Evolutionary conservation across 2,113 vertebrate genomes (phyloP).

Genomic region (Vidua chalybeata): DNA sequence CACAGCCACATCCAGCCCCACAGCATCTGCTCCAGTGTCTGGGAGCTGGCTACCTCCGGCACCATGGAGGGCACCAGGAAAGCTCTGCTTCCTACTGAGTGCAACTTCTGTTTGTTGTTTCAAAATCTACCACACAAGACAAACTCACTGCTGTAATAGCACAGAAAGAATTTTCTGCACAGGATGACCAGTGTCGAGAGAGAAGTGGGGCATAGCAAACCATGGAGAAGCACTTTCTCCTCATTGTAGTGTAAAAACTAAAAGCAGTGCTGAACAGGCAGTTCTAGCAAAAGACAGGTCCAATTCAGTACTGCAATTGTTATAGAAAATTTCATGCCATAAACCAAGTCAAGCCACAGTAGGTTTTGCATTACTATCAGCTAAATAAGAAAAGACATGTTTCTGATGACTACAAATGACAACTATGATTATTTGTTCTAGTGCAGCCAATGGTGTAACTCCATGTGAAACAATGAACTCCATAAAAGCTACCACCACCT

Average conservation of each 20-base stretch:
- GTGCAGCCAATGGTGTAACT: background rate
- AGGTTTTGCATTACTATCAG: background rate
- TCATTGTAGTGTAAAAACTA: background rate
- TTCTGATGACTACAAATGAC: background rate
- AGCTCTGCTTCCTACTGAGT: background rate
- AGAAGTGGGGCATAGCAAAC: background rate
- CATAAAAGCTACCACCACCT: background rate
- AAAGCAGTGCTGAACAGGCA: background rate
- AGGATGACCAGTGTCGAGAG: fast-evolving
- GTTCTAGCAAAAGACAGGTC: background rate
- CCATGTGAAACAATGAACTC: background rate
- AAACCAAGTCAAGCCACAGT: background rate
- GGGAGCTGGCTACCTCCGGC: fast-evolving
- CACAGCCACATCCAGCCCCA: fast-evolving
- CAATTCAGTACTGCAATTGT: background rate
- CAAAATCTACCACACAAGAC: background rate
- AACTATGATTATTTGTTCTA: background rate
- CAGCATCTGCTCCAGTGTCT: fast-evolving
- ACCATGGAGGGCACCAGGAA: background rate
- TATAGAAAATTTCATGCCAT: background rate
- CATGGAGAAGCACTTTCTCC: background rate
- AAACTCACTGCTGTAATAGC: background rate
- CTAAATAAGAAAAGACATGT: background rate
- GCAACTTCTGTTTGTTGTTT: fast-evolving
- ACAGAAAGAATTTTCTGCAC: background rate